A percentile compares a stretch with the other conserved stretches of the same genome.
Evolutionary conservation across 2,113 vertebrate species (phyloP).

Genomic region (Fregetta grallaria): DNA sequence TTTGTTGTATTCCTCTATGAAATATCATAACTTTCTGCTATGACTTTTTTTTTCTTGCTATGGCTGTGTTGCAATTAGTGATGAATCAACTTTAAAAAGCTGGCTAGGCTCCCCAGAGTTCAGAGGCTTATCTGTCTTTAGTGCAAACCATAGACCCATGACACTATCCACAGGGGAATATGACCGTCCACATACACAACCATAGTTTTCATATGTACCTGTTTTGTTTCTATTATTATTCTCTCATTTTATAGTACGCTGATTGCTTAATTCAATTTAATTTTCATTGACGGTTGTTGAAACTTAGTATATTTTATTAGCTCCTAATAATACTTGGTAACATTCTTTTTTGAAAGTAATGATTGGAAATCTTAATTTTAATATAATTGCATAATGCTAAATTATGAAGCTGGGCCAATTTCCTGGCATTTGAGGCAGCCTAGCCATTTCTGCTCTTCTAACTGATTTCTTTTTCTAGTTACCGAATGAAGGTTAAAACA

Average conservation of each 20-base stretch:
- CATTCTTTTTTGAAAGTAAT: neutral
- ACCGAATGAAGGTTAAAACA: neutral
- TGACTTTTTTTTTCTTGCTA: neutral
- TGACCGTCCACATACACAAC: neutral
- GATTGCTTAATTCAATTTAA: neutral
- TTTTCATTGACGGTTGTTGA: neutral
- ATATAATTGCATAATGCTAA: neutral
- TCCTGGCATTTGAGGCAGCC: neutral
- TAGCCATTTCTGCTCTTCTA: neutral
- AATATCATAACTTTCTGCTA: neutral
- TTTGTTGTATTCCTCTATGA: neutral
- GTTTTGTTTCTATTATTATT: neutral
- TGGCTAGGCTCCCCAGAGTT: neutral
- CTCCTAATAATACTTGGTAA: neutral
- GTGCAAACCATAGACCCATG: neutral
- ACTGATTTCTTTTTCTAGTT: neutral
- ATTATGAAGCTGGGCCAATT: neutral
- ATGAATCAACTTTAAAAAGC: neutral
- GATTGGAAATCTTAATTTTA: neutral
- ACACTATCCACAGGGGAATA: neutral
- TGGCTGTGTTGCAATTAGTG: neutral
- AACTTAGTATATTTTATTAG: neutral
- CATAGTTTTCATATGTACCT: neutral
- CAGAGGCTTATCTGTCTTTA: neutral
- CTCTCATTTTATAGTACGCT: neutral